These are phyloP conservation scores for Pipistrellus pygmaeus DNA, from an alignment of 2,797 vertebrate genomes.

Conservation along the genomic window DNA sequence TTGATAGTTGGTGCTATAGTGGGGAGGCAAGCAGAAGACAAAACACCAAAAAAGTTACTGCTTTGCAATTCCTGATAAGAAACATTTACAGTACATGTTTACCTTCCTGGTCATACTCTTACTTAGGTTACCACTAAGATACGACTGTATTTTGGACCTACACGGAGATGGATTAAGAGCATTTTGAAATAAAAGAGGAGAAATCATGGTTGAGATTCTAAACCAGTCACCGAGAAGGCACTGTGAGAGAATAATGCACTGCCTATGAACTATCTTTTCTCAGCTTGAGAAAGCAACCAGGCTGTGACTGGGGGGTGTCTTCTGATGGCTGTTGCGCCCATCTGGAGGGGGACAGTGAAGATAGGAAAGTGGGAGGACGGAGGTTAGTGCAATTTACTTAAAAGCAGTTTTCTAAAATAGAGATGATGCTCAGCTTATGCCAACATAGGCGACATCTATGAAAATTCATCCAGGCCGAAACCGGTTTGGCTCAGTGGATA, in stretches of 20 bases:
- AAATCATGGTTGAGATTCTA: neutral
- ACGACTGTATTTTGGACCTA: neutral
- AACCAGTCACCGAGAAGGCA: constrained; percentile 15
- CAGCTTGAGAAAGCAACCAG: neutral
- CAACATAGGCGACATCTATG: neutral
- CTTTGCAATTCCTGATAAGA: neutral
- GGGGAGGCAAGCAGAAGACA: neutral
- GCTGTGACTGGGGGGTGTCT: neutral
- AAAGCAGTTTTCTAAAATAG: constrained; percentile 30
- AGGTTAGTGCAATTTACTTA: neutral
- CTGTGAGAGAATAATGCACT: neutral
- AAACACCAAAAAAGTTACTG: neutral
- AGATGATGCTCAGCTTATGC: neutral
- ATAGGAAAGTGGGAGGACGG: neutral
- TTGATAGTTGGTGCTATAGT: neutral
- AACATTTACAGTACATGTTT: neutral
- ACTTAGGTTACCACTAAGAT: constrained; percentile 1
- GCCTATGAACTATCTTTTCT: neutral
- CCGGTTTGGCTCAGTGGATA: no score
- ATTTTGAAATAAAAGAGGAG: neutral
- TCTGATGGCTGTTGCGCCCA: neutral
- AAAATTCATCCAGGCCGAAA: neutral
- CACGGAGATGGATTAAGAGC: neutral
- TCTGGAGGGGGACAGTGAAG: neutral
- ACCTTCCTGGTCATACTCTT: neutral